Conservation (phyloP, 1,140 invertebrate genomes). For the Stratiolaelaps scimitus region DNA sequence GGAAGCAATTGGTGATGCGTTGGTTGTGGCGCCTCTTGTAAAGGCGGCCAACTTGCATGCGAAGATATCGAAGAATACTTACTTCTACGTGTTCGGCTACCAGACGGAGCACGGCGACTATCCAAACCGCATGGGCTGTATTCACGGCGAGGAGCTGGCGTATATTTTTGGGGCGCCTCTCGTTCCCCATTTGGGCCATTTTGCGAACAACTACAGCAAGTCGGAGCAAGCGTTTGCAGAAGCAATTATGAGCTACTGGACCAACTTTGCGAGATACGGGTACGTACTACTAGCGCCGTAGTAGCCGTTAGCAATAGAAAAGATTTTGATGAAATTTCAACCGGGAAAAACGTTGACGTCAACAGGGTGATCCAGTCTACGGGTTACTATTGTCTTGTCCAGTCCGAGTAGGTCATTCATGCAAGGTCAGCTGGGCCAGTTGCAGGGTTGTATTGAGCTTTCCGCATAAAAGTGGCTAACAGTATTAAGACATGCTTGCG, state of each 20-base stretch:
- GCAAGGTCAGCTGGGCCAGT: no score
- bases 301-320: no score
- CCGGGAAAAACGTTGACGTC: no score
- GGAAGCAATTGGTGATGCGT: constrained; percentile 34
- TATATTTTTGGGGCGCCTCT: constrained; percentile 73
- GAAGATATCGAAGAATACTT: constrained; percentile 57
- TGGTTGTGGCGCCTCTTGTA: constrained; percentile 70
- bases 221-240: constrained; percentile 75
- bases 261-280: constrained; percentile 97
- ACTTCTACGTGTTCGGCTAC: constrained; percentile 76
- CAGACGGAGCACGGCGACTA: constrained; percentile 64
- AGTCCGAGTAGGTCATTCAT: no score
- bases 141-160: constrained; percentile 80
- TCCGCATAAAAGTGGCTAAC: no score
- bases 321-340: no score
- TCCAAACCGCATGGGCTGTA: constrained; percentile 66
- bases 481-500: no score
- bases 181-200: constrained; percentile 65
- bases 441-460: no score
- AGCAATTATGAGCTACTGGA: constrained; percentile 81
- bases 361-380: no score
- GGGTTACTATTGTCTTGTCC: no score
- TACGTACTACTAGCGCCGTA: no score
- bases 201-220: constrained; percentile 74
- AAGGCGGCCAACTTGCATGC: constrained; percentile 71